Conservation (phyloP, 2,797 vertebrate genomes). For the Molossus alvarezi region DNA sequence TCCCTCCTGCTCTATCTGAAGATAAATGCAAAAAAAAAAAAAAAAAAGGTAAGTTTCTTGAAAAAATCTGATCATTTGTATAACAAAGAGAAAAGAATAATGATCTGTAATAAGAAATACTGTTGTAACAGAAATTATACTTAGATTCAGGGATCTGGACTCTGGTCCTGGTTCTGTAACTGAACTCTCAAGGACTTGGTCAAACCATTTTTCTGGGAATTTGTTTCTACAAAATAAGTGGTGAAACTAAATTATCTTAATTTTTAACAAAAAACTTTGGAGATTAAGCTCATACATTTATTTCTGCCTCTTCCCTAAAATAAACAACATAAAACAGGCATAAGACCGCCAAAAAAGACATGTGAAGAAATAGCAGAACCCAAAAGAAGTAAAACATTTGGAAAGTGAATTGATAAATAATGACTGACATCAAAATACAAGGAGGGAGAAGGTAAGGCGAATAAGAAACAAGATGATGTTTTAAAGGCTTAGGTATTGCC, state of each 20-base stretch:
- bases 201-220: not conserved
- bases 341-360: not conserved
- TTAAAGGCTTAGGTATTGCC: not conserved
- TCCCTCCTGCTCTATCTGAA: too few species aligned
- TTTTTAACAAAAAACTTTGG: not conserved
- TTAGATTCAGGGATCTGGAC: not conserved
- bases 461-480: not conserved
- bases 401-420: not conserved
- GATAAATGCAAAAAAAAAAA: too few species aligned
- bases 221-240: not conserved
- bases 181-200: not conserved
- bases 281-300: not conserved
- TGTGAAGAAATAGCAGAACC: not conserved
- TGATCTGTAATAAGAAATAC: not conserved
- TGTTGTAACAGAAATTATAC: not conserved
- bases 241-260: not conserved
- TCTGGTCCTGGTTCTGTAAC: not conserved
- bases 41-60: conserved; percentile 17
- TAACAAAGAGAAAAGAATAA: not conserved
- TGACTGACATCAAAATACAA: not conserved
- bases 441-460: not conserved
- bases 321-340: not conserved
- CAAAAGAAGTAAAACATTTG: not conserved
- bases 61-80: not conserved
- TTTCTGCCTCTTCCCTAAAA: not conserved